Conservation (phyloP, 2,113 vertebrate species). For the Sigmodon hispidus region DNA sequence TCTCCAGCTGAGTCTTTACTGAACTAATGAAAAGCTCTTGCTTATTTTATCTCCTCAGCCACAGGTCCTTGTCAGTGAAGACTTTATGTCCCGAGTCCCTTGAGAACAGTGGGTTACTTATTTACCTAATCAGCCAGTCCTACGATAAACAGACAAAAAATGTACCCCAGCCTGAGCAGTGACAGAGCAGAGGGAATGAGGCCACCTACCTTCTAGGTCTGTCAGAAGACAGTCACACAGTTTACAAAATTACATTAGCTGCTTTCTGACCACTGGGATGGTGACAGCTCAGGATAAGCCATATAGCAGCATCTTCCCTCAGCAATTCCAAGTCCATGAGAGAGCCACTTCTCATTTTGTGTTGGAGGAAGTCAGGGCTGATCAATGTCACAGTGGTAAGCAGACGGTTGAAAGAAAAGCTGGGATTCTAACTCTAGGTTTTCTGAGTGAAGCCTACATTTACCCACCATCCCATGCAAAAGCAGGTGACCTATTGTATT, state of each 20-base stretch:
- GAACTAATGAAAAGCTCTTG: neutral
- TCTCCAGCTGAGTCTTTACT: neutral
- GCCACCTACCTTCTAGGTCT: neutral
- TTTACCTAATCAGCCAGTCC: neutral
- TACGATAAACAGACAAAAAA: neutral
- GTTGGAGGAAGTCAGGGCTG: neutral
- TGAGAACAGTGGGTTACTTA: neutral
- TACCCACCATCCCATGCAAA: neutral
- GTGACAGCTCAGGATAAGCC: neutral
- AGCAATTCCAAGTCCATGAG: neutral
- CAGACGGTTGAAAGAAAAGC: conserved; percentile 14
- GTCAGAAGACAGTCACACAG: neutral
- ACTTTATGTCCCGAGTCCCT: neutral
- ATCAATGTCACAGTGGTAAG: neutral
- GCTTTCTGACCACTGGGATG: neutral
- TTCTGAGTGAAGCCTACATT: neutral
- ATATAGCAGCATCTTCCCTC: neutral
- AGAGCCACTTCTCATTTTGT: neutral
- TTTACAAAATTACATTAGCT: neutral
- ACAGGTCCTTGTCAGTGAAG: neutral
- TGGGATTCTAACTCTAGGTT: neutral
- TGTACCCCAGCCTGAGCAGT: neutral
- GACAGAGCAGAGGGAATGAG: neutral
- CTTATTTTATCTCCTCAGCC: neutral
- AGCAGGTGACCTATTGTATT: neutral